Percentiles rank a stretch among this genome's conserved stretches.
These are phyloP conservation scores for Aythya baeri DNA, from an alignment of 2,113 vertebrate species.

Conservation along the genomic window DNA sequence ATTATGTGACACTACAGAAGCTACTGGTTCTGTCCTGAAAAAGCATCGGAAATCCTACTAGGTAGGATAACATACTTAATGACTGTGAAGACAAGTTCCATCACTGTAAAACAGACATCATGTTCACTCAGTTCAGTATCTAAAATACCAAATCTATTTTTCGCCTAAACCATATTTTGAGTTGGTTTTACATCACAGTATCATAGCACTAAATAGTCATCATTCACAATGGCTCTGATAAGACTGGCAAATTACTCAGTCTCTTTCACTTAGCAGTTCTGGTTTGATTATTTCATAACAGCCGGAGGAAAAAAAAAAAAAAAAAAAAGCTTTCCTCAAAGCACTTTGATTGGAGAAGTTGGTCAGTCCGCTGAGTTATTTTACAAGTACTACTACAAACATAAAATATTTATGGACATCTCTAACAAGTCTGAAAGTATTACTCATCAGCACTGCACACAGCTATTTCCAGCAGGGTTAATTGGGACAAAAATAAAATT, in stretches of 20 bases:
- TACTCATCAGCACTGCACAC: neutral
- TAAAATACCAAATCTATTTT: neutral
- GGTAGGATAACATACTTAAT: neutral
- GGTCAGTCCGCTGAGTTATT: neutral
- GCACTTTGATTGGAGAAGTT: neutral
- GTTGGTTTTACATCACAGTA: neutral
- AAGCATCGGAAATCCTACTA: neutral
- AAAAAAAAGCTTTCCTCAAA: neutral
- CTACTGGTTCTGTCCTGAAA: neutral
- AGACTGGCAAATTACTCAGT: neutral
- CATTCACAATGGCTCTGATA: neutral
- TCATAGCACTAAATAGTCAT: neutral
- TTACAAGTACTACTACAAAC: neutral
- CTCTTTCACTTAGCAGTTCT: neutral
- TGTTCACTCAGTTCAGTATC: neutral
- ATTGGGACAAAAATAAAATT: neutral
- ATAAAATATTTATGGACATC: neutral
- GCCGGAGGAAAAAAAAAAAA: neutral
- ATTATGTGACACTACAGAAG: neutral
- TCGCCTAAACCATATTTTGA: neutral
- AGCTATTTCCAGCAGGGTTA: neutral
- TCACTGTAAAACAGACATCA: neutral
- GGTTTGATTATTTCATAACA: neutral
- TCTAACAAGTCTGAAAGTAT: neutral
- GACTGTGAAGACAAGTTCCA: neutral